Evolutionary conservation across 2,113 vertebrate species (phyloP).

Genomic region (Chaetorhynchus papuensis): DNA sequence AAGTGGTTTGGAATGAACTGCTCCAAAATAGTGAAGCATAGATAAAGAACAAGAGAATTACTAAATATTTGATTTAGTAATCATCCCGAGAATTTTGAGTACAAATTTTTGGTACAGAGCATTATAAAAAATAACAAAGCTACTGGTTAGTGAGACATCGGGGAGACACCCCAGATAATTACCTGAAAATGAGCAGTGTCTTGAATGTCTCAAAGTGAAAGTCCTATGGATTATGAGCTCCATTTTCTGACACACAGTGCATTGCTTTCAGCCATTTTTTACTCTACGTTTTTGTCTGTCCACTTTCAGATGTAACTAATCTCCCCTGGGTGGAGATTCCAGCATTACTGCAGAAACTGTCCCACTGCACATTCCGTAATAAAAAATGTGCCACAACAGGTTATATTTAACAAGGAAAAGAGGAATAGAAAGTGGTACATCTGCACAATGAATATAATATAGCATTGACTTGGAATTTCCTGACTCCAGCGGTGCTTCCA

Average conservation of each 20-base stretch:
- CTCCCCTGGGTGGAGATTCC: background rate
- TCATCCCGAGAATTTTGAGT: background rate
- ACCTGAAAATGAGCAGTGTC: background rate
- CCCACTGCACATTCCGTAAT: background rate
- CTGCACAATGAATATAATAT: constrained; percentile 52
- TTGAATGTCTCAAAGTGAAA: background rate
- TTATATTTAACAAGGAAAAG: constrained; percentile 54
- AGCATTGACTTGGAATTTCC: constrained; percentile 58
- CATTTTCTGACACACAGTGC: background rate
- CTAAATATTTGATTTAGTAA: background rate
- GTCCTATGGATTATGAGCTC: background rate
- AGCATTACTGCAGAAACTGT: background rate
- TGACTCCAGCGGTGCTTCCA: constrained; percentile 38
- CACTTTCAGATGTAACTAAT: background rate
- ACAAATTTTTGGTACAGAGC: background rate
- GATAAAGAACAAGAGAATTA: background rate
- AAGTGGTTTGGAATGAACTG: background rate
- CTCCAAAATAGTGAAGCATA: background rate
- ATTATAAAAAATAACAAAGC: background rate
- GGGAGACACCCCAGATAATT: background rate
- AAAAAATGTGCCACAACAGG: background rate
- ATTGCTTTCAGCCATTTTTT: background rate
- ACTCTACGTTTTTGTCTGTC: background rate
- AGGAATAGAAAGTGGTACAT: constrained; percentile 41
- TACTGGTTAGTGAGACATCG: background rate